A percentile compares a stretch with the other conserved stretches of the same genome.
Conservation (phyloP, 2,113 vertebrate genomes). For the Platanista minor region DNA sequence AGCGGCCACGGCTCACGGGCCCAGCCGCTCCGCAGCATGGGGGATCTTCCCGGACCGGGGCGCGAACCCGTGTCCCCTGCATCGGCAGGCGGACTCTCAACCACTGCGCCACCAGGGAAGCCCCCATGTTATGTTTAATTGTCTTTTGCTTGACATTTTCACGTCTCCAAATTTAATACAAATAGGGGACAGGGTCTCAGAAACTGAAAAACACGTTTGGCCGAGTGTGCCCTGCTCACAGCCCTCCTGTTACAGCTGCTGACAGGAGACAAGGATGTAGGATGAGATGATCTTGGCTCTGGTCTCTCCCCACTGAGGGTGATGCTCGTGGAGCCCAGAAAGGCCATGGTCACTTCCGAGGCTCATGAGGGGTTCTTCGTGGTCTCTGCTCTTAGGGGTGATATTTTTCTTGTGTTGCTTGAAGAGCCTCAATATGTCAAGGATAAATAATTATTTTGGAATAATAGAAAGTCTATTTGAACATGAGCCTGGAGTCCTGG, state of each 20-base stretch:
- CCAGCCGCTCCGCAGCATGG: too few species aligned
- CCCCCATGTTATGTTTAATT: too few species aligned
- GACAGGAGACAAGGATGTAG: accelerated
- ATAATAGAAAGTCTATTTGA: not conserved
- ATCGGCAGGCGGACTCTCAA: too few species aligned
- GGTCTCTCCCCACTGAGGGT: accelerated
- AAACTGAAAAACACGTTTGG: not conserved
- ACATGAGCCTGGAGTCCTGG: not conserved
- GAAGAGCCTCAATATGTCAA: too few species aligned
- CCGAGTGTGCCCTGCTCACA: accelerated
- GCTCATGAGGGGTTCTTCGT: accelerated
- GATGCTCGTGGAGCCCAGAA: not conserved
- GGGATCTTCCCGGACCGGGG: too few species aligned
- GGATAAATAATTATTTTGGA: too few species aligned
- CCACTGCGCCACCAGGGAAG: too few species aligned
- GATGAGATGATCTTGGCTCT: not conserved
- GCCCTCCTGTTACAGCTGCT: too few species aligned
- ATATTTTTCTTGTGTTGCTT: not conserved
- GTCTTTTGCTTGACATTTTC: not conserved
- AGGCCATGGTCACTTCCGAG: accelerated
- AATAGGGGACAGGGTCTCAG: not conserved
- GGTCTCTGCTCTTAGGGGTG: accelerated
- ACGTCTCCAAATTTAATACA: not conserved
- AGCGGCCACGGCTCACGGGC: too few species aligned
- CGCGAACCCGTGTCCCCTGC: too few species aligned